These are phyloP conservation scores for Bufotes viridis DNA, from an alignment of 2,797 vertebrate genomes.

Conservation along the genomic window DNA sequence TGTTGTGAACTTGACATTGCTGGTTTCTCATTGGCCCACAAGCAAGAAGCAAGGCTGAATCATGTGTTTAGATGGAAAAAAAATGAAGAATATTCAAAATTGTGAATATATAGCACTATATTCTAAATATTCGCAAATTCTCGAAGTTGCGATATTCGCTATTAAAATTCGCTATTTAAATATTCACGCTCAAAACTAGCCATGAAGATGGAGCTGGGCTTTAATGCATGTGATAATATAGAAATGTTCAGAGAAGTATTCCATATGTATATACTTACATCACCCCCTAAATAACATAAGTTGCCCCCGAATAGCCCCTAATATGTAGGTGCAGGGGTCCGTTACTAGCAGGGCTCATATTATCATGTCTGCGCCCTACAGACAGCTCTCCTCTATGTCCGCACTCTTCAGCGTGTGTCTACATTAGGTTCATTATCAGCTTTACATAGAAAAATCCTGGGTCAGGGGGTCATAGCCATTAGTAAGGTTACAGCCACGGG, in stretches of 20 bases:
- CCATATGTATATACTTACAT: not conserved
- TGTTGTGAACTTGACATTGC: too few species aligned
- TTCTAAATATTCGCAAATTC: too few species aligned
- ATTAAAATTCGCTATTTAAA: too few species aligned
- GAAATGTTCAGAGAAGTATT: too few species aligned
- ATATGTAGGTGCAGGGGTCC: not conserved
- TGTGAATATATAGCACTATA: too few species aligned
- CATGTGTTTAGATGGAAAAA: too few species aligned
- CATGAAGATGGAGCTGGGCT: not conserved
- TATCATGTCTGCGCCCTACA: not conserved
- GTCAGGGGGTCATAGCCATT: conserved; percentile 29
- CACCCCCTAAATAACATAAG: not conserved
- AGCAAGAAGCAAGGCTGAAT: too few species aligned
- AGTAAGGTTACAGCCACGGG: conserved; percentile 1
- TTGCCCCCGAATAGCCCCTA: not conserved
- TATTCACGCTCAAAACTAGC: too few species aligned
- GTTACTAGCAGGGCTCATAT: not conserved
- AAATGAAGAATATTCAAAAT: too few species aligned
- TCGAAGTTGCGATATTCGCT: too few species aligned
- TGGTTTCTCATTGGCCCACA: too few species aligned
- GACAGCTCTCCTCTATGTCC: not conserved
- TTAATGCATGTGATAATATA: too few species aligned
- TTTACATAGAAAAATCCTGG: conserved; percentile 2
- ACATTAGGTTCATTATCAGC: conserved; percentile 17
- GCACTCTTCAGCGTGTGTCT: not conserved